phyloP scores from a whole-genome alignment of 53 echinoderm and acorn worm genomes.

The Holothuria leucospilota region DNA sequence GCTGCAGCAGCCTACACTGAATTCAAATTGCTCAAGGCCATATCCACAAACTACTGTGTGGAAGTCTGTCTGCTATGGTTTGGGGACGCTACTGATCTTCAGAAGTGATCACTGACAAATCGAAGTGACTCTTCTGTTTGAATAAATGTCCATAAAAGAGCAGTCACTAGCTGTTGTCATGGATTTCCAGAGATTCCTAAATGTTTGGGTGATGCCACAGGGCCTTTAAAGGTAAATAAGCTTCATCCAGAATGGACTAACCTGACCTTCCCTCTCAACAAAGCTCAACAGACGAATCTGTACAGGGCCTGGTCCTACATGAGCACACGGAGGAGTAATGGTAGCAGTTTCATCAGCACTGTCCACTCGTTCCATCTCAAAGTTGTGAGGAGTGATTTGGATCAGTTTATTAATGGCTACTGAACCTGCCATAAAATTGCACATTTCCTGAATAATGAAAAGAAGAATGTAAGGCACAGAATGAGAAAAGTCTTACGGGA shows the following conservation, averaged over 20 bases:
- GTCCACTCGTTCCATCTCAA: conserved; percentile 83
- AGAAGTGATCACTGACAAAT: neutral
- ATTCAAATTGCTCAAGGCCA: no score
- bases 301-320: conserved; percentile 87
- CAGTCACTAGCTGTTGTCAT: no score
- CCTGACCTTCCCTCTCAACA: conserved; percentile 95
- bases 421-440: conserved; percentile 89
- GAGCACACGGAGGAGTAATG: conserved; percentile 97
- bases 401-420: conserved; percentile 97
- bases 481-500: no score
- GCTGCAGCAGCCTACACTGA: no score
- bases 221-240: neutral
- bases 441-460: conserved; percentile 79
- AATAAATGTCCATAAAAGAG: no score
- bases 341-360: conserved; percentile 77
- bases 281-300: conserved; percentile 89
- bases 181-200: no score
- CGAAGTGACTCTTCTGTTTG: neutral
- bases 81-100: no score
- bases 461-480: neutral
- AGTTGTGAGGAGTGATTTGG: conserved; percentile 98
- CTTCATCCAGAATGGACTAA: conserved; percentile 30
- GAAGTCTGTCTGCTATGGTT: no score
- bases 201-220: neutral
- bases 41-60: no score